These are phyloP conservation scores for Dermatophagoides farinae DNA, from an alignment of 1,140 invertebrate genomes.

Conservation along the genomic window DNA sequence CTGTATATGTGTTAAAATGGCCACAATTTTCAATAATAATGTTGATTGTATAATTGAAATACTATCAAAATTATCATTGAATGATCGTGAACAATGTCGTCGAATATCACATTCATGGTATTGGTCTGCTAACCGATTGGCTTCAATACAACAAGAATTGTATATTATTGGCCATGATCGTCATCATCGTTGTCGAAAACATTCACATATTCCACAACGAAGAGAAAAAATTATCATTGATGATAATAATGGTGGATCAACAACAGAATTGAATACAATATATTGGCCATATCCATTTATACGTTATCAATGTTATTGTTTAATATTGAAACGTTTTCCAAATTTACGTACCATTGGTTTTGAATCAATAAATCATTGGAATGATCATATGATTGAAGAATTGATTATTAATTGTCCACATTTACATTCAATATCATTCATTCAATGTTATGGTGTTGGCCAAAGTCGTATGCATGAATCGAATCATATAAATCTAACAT, in stretches of 20 bases:
- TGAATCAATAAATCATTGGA: slow-evolving; percentile 7
- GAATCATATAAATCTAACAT: slow-evolving; percentile 1
- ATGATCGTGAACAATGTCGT: slow-evolving; percentile 4
- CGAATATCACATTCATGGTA: not conserved
- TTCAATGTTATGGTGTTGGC: not conserved
- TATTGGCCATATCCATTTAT: slow-evolving; percentile 1
- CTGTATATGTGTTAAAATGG: too few relatives aligned
- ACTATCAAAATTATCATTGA: not conserved
- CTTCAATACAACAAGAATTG: not conserved
- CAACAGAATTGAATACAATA: not conserved
- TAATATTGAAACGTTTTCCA: slow-evolving; percentile 2
- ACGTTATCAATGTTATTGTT: not conserved
- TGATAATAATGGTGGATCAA: not conserved
- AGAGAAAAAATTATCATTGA: too few relatives aligned
- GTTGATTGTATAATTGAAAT: slow-evolving; percentile 6
- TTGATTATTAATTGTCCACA: not conserved
- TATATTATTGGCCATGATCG: not conserved
- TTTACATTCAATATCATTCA: not conserved
- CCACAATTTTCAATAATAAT: not conserved
- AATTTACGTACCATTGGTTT: not conserved
- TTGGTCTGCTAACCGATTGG: not conserved
- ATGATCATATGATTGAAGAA: slow-evolving; percentile 2
- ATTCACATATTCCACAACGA: not conserved
- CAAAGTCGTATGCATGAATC: not conserved
- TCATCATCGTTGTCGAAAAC: not conserved